Evolutionary conservation across 2,888 invertebrate genomes (phyloP).

Genomic region (Uloborus plumipes): DNA sequence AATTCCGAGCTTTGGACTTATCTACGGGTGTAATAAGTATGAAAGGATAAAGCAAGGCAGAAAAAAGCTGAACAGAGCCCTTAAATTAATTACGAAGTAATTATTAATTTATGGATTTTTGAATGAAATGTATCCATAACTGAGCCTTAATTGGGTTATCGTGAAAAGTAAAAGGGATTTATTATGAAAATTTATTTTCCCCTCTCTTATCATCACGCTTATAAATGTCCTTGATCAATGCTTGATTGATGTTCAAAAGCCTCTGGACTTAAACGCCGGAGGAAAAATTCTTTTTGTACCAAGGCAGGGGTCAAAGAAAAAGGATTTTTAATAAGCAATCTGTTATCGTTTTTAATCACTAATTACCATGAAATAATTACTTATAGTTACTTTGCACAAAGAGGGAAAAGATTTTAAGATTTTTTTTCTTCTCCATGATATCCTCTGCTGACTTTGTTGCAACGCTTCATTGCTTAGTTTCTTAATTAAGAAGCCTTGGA

Average conservation of each 20-base stretch:
- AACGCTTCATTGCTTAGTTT: conserved; percentile 35
- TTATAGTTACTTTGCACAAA: conserved; percentile 50
- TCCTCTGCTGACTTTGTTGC: conserved; percentile 34
- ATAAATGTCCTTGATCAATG: conserved; percentile 50
- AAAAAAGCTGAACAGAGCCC: conserved; percentile 7
- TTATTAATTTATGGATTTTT: conserved; percentile 65
- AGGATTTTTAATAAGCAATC: conserved; percentile 48
- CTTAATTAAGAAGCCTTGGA: conserved; percentile 39
- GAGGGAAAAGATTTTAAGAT: conserved; percentile 5
- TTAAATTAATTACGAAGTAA: conserved; percentile 63
- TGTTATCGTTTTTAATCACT: conserved; percentile 62
- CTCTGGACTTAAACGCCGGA: conserved; percentile 12
- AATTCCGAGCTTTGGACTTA: background rate
- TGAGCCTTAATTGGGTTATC: conserved; percentile 60
- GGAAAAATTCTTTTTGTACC: background rate
- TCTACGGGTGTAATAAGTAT: background rate
- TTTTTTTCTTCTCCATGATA: conserved; percentile 28
- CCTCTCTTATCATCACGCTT: conserved; percentile 46
- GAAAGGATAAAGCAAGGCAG: background rate
- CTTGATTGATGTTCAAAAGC: conserved; percentile 48
- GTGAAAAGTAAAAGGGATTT: conserved; percentile 60
- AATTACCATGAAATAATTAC: conserved; percentile 64
- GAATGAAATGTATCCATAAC: conserved; percentile 59
- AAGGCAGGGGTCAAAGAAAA: conserved; percentile 1
- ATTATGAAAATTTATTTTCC: conserved; percentile 40